Conservation (phyloP, 2,888 invertebrate genomes). For the Athripsodes cinereus region DNA sequence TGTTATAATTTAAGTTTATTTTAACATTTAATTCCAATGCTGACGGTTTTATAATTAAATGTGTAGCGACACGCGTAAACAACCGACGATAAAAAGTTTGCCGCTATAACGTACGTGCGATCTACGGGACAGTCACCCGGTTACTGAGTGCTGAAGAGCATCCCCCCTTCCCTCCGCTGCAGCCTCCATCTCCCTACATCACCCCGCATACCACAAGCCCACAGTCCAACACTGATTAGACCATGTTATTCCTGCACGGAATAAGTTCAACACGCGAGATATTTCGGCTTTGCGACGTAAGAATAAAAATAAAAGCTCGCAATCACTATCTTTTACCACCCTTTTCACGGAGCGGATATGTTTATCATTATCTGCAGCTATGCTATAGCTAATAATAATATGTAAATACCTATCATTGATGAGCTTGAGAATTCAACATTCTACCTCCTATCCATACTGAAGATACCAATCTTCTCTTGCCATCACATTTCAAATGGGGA, state of each 20-base stretch:
- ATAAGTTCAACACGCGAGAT: slow-evolving; percentile 16
- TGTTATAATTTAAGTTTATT: too few species aligned
- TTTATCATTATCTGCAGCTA: too few species aligned
- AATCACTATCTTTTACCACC: background rate
- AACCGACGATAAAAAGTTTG: slow-evolving; percentile 3
- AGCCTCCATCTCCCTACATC: slow-evolving; percentile 29
- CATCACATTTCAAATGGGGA: too few species aligned
- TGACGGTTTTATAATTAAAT: background rate
- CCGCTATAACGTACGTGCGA: slow-evolving; percentile 6
- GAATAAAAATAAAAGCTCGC: slow-evolving; percentile 12
- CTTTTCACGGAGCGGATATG: background rate
- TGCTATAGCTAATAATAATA: too few species aligned
- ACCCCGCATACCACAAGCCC: slow-evolving; percentile 29
- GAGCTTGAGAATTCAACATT: too few species aligned
- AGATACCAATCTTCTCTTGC: too few species aligned
- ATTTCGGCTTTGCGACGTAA: slow-evolving; percentile 8
- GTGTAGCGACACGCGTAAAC: slow-evolving; percentile 15
- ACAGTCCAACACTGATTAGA: slow-evolving; percentile 22
- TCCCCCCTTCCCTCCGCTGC: slow-evolving; percentile 38
- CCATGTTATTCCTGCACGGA: slow-evolving; percentile 18
- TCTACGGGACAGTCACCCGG: slow-evolving; percentile 25
- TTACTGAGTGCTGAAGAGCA: slow-evolving; percentile 14
- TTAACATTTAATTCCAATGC: background rate
- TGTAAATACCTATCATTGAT: too few species aligned
- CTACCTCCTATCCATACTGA: too few species aligned